Conservation (phyloP, 2,888 invertebrate species). For the Amiota mariae region DNA sequence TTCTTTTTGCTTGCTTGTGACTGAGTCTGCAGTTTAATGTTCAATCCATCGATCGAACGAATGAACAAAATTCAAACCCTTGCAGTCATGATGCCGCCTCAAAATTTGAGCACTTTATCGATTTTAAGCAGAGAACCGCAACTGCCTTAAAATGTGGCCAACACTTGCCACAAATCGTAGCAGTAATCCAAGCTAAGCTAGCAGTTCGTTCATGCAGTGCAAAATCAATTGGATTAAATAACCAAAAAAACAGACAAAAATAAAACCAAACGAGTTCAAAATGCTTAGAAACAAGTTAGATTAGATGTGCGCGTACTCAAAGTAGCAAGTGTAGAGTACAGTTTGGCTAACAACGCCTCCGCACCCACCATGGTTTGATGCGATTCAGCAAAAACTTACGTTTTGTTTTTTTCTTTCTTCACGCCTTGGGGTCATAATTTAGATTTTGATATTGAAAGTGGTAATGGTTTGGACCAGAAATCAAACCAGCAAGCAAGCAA, state of each 20-base stretch:
- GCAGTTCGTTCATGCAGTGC: background rate
- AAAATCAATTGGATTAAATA: constrained; percentile 37
- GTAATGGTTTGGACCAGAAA: constrained; percentile 17
- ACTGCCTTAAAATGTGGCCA: constrained; percentile 8
- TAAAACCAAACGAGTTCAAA: background rate
- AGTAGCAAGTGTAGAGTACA: background rate
- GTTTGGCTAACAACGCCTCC: background rate
- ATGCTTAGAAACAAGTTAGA: constrained; percentile 28
- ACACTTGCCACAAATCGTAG: constrained; percentile 19
- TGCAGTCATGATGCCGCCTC: constrained; percentile 27
- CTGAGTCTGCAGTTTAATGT: background rate
- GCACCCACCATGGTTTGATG: background rate
- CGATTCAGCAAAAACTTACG: constrained; percentile 3
- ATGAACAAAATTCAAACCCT: constrained; percentile 25
- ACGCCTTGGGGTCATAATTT: constrained; percentile 40
- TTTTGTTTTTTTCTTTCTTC: constrained; percentile 36
- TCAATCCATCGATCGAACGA: background rate
- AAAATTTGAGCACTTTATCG: constrained; percentile 38
- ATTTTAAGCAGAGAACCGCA: constrained; percentile 21
- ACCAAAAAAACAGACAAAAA: constrained; percentile 5
- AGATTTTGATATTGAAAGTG: constrained; percentile 43
- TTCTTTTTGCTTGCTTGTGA: constrained; percentile 2
- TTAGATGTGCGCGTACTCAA: background rate
- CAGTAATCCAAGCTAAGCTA: background rate
- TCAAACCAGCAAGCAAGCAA: background rate